Evolutionary conservation across 2,888 invertebrate species (phyloP).

Genomic region (Seira sanloemensis): DNA sequence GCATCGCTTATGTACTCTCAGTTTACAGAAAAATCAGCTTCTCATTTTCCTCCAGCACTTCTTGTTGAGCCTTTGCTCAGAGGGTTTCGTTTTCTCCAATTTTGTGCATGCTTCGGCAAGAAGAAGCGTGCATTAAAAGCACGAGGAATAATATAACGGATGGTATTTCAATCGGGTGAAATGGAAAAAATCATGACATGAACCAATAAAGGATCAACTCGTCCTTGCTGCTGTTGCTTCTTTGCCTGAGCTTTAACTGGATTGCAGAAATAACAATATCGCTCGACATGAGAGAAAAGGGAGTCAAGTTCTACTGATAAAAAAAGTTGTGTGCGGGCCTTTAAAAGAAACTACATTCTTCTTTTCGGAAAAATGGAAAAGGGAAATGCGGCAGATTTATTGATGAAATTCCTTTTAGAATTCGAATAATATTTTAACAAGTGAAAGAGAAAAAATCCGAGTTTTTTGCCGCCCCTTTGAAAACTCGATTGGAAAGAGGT

Average conservation of each 20-base stretch:
- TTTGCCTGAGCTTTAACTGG: no score
- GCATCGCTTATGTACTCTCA: no score
- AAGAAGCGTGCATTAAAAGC: no score
- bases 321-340: slow-evolving; percentile 61
- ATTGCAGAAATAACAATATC: neutral
- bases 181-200: slow-evolving; percentile 61
- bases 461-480: slow-evolving; percentile 50
- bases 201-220: slow-evolving; percentile 63
- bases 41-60: slow-evolving; percentile 41
- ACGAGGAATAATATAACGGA: slow-evolving; percentile 53
- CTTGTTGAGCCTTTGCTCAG: no score
- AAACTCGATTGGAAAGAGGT: no score
- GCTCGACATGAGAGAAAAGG: slow-evolving; percentile 19
- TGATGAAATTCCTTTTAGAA: slow-evolving; percentile 74
- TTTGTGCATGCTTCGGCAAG: no score
- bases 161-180: slow-evolving; percentile 57
- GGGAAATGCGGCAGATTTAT: slow-evolving; percentile 74
- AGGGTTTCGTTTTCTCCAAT: no score
- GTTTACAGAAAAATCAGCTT: no score
- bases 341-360: slow-evolving; percentile 37
- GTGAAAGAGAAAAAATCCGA: slow-evolving; percentile 48
- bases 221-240: slow-evolving; percentile 19
- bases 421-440: slow-evolving; percentile 73
- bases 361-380: slow-evolving; percentile 62
- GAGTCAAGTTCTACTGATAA: slow-evolving; percentile 29